Base-by-base conservation (phyloP, 2,113 vertebrate genomes). In the Eleginops maclovinus region DNA sequence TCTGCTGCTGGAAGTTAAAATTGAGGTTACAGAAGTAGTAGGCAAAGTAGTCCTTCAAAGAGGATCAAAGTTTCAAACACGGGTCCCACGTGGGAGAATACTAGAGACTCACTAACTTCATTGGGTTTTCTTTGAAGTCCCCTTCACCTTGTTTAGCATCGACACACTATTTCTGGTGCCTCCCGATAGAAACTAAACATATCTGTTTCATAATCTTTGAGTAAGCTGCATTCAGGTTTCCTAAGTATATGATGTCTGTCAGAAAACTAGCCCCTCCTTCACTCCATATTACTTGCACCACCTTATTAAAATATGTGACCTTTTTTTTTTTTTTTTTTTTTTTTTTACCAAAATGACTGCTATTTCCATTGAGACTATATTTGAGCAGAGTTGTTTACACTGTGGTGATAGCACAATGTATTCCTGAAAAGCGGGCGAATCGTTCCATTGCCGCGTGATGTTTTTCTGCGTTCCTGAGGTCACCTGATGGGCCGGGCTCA, bases 391-490 rank as follows among this genome's bases (percentile, higher is more conserved):
- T 65, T 2, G 55, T 81, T 87, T 82, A 77, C 50, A 51, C 56
- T 24, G 76, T 5, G 72, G 63, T 51, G 79, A 66, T 70, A 81
- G 61, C 43, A 90, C 90, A 91, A 85, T 91, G 92, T 85, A 24
- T 81, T 91, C 77, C 91, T 93, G 92, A 87, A 93, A 84, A 78
- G 28, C 77, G 67, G 31, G 47, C 82, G 63, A 84, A 88, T 72
- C 82, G 69, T 87, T 82, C 66, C 58, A 65, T 54, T 44, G 46
- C 90, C 94, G 47, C 94, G 93, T 94, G 94, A 95, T 95, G 93
- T 94, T 95, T 95, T 92, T 91, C 93, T 93, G 92, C 93, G 94
- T 95, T 95, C 94, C 93, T 93, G 86, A 83, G 91, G 86, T 95
- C 94, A 95, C 90, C 94, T 94, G 94, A 95, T 88, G 88, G 91